Evolutionary conservation across 2,888 invertebrate species (phyloP).

Genomic region (Nemotelus pantherinus): DNA sequence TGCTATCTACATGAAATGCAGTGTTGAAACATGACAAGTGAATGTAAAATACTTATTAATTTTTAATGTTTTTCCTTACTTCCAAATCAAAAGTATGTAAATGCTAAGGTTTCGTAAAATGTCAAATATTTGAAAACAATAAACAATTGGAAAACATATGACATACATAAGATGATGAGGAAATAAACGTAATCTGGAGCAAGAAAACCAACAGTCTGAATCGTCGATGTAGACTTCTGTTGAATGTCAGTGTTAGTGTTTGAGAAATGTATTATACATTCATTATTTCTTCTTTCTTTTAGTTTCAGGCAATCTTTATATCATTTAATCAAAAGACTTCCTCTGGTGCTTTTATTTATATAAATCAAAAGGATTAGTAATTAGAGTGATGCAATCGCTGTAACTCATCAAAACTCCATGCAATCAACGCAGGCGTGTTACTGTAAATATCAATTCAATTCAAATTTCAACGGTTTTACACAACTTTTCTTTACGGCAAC

Average conservation of each 20-base stretch:
- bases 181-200: constrained; percentile 8
- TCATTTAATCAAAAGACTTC: constrained; percentile 6
- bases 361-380: background rate
- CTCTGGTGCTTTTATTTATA: background rate
- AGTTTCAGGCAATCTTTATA: background rate
- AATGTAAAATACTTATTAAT: no score
- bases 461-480: background rate
- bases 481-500: background rate
- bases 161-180: background rate
- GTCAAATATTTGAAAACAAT: no score
- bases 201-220: constrained; percentile 39
- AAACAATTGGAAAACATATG: no score
- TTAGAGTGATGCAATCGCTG: background rate
- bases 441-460: background rate
- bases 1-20: constrained; percentile 21
- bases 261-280: background rate
- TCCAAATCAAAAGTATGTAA: no score
- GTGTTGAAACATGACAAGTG: no score
- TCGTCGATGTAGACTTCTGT: constrained; percentile 1
- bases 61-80: no score
- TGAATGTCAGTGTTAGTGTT: constrained; percentile 5
- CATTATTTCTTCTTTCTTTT: background rate
- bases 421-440: background rate
- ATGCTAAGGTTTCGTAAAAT: no score
- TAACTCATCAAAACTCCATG: constrained; percentile 18